Conservation (phyloP, 2,888 invertebrate species). For the Molanna angustata region DNA sequence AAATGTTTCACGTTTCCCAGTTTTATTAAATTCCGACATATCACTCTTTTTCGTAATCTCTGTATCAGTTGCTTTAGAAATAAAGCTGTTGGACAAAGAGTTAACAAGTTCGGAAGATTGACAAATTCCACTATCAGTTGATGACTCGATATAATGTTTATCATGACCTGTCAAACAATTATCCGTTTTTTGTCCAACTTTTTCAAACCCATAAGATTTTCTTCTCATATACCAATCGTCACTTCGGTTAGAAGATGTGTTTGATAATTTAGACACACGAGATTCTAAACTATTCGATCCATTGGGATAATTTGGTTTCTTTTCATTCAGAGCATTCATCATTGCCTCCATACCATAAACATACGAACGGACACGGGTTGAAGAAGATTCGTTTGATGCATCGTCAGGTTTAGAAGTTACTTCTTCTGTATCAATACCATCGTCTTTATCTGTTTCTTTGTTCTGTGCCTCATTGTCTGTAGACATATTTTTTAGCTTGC, state of each 20-base stretch:
- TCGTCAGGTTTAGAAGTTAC: slow-evolving; percentile 29
- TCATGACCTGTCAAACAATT: slow-evolving; percentile 43
- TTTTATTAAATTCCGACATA: too few relatives aligned
- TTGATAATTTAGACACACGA: slow-evolving; percentile 42
- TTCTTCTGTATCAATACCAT: slow-evolving; percentile 49
- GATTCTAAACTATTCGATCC: slow-evolving; percentile 51
- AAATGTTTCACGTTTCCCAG: slow-evolving; percentile 43
- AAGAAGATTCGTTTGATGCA: slow-evolving; percentile 12
- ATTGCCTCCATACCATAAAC: slow-evolving; percentile 47
- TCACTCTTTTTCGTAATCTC: too few relatives aligned
- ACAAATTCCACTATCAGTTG: slow-evolving; percentile 74
- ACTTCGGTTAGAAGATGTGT: slow-evolving; percentile 38
- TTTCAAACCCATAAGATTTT: slow-evolving; percentile 76
- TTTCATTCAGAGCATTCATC: slow-evolving; percentile 37
- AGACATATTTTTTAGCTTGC: slow-evolving; percentile 51
- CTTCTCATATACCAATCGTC: slow-evolving; percentile 72
- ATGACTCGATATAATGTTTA: slow-evolving; percentile 65
- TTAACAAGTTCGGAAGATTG: slow-evolving; percentile 66
- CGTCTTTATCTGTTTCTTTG: slow-evolving; percentile 43
- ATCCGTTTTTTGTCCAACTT: slow-evolving; percentile 41
- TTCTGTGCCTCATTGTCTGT: slow-evolving; percentile 36
- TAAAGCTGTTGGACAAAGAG: slow-evolving; percentile 34
- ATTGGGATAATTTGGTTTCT: slow-evolving; percentile 32
- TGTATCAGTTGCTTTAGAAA: neutral
- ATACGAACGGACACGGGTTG: slow-evolving; percentile 44